These are phyloP conservation scores for Drosophila kanekoi DNA, from an alignment of 2,888 invertebrate species.

Conservation along the genomic window DNA sequence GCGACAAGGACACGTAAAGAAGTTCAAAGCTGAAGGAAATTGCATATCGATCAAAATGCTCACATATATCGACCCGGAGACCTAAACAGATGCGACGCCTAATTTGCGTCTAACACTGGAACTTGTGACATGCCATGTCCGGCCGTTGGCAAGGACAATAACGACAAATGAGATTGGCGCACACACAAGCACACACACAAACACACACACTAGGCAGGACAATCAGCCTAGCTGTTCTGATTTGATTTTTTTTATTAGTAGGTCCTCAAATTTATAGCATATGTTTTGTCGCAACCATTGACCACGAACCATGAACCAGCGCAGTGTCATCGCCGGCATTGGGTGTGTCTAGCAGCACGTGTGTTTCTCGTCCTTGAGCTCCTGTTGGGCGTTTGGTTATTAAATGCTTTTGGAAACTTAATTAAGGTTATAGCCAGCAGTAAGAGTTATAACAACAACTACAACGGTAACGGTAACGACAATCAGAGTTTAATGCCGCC, in stretches of 20 bases:
- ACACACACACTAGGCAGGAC: conserved; percentile 1
- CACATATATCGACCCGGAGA: conserved; percentile 57
- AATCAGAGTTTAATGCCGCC: conserved; percentile 23
- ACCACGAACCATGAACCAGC: conserved; percentile 12
- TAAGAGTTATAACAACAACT: conserved; percentile 30
- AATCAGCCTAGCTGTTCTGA: conserved; percentile 17
- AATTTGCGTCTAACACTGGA: conserved; percentile 59
- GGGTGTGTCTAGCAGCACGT: conserved; percentile 46
- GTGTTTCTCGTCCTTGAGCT: conserved; percentile 58
- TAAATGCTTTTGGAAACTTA: conserved; percentile 73
- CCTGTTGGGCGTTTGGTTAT: conserved; percentile 54
- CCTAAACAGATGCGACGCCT: conserved; percentile 69
- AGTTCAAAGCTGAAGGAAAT: conserved; percentile 75
- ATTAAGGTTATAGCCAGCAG: conserved; percentile 66
- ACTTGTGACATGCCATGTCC: conserved; percentile 59
- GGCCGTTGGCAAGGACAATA: conserved; percentile 49
- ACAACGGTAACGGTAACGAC: conserved; percentile 3
- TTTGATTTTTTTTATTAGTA: conserved; percentile 16
- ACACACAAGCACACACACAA: conserved; percentile 29
- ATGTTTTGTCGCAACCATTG: conserved; percentile 46
- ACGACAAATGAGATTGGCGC: conserved; percentile 50
- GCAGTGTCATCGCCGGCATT: conserved; percentile 22
- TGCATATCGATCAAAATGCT: conserved; percentile 54
- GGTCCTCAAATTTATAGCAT: conserved; percentile 48
- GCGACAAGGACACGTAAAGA: conserved; percentile 68